Evolutionary conservation across 2,113 vertebrate species (phyloP).

Genomic region (Esox niger): DNA sequence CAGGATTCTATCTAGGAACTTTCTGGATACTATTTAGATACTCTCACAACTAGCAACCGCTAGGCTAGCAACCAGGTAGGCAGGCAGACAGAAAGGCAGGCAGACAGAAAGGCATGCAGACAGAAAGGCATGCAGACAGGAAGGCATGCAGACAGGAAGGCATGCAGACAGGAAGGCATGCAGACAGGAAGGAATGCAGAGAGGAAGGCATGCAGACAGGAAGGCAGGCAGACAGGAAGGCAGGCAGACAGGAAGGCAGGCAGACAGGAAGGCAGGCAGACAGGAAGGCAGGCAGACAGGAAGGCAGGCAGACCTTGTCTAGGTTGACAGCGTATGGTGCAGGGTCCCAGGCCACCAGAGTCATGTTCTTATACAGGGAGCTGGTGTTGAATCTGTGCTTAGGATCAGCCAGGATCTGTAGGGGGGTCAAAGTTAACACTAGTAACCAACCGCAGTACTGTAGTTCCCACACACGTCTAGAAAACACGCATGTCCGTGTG

Average conservation of each 20-base stretch:
- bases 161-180: neutral
- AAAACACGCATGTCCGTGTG: neutral
- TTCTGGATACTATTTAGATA: no score
- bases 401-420: slow-evolving; percentile 90
- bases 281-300: neutral
- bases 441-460: neutral
- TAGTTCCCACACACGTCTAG: neutral
- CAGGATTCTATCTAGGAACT: no score
- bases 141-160: no score
- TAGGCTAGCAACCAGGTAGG: no score
- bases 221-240: neutral
- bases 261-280: neutral
- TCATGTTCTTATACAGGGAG: slow-evolving; percentile 90
- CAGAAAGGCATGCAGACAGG: neutral
- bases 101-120: no score
- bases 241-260: neutral
- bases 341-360: slow-evolving; percentile 95
- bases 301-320: slow-evolving; percentile 77
- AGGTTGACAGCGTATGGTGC: slow-evolving; percentile 90
- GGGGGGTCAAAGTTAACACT: neutral
- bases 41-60: no score
- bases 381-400: slow-evolving; percentile 84
- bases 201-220: no score
- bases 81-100: no score
- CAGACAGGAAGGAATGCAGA: neutral